Evolutionary conservation across 2,888 invertebrate genomes (phyloP), one percentile per base, ranked within the genome.

Genomic region (Stegophylla sp.): DNA sequence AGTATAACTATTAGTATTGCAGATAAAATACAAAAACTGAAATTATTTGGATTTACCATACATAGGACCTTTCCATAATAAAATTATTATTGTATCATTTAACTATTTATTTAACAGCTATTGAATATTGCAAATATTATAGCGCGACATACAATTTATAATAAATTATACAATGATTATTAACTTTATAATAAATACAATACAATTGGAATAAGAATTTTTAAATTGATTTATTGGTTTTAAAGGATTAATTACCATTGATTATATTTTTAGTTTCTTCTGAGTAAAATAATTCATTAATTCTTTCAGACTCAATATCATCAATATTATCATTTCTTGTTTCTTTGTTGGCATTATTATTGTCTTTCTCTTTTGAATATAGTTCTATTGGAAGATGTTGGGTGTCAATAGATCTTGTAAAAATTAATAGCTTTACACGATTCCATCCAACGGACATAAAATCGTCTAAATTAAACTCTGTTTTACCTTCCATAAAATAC

Each of bases 401-500:
- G 20, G 48, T 4, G 0, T 45, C 59, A 45, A 26, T 13, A 28
- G 26, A 61, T 13, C n/a, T 43, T 59, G 26, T 34, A 51, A 64
- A 51, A 20, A 51, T 75, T 23, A 75, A 64, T 1, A 48, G 51
- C 20, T 41, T 75, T 51, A 75, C 28, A 34, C 23, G 34, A 41
- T 23, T 75, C 64, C 64, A 64, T 9, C 34, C 28, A 64, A 23
- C 51, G 51, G 51, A 23, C n/a, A 64, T 12, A 51, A 75, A 75
- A 48, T 75, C 51, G 9, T 64, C 51, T 34, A 64, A 0, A 41
- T 63, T n/a, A 10, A 61, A 7, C 7, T 48, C 51, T 17, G 63
- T 75, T 75, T 61, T 74, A 63, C 45, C 48, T 10, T 75, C 34
- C 64, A 75, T 51, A 51, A 75, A 75, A 51, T 75, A 34, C 64